Conservation (phyloP, 1,140 invertebrate species). For the Bactericera cockerelli region DNA sequence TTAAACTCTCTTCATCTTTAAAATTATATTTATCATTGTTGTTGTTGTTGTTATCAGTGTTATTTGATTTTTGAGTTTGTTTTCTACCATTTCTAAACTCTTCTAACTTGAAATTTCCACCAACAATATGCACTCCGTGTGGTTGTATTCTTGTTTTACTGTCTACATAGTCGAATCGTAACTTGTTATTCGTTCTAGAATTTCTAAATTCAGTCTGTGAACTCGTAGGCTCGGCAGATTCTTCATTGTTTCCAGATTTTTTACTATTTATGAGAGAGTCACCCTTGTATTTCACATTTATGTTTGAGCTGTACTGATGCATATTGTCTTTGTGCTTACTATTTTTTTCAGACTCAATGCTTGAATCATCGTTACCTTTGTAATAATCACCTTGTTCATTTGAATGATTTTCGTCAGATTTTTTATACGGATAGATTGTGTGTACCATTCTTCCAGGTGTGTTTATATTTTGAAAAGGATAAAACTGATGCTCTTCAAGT, state of each 20-base stretch:
- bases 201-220: background rate
- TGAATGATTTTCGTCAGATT: background rate
- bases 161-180: background rate
- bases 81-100: too few relatives aligned
- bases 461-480: background rate
- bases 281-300: background rate
- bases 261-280: background rate
- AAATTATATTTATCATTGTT: too few relatives aligned
- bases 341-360: background rate
- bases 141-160: constrained; percentile 7
- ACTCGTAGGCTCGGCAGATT: background rate
- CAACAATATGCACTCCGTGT: background rate
- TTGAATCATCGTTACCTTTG: background rate
- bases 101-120: background rate
- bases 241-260: background rate
- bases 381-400: background rate
- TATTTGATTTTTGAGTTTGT: too few relatives aligned
- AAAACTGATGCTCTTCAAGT: background rate
- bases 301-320: background rate
- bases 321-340: background rate
- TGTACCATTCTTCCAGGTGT: background rate
- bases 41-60: too few relatives aligned
- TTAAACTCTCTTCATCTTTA: too few relatives aligned
- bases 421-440: background rate
- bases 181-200: background rate